A percentile compares a stretch with the other conserved stretches of the same genome.
Conservation (phyloP, 2,888 invertebrate genomes). For the Latrodectus elegans region DNA sequence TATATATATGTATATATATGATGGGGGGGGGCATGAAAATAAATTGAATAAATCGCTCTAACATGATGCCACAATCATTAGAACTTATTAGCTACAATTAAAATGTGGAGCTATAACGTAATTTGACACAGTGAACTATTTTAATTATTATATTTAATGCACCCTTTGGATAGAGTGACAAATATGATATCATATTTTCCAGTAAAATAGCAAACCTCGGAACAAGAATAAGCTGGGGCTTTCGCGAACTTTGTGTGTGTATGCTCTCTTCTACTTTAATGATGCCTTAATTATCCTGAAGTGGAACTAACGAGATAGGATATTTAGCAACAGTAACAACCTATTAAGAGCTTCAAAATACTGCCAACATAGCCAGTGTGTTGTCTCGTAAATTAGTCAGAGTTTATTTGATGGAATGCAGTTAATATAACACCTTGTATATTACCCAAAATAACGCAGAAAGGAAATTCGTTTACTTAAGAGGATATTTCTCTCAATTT, state of each 20-base stretch:
- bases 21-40: too few relatives aligned
- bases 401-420: conserved; percentile 42
- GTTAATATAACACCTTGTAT: conserved; percentile 45
- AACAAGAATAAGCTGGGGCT: conserved; percentile 36
- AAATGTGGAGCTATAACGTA: too few relatives aligned
- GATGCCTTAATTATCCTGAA: conserved; percentile 50
- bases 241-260: conserved; percentile 23
- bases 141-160: conserved; percentile 2
- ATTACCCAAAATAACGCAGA: conserved; percentile 28
- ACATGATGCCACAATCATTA: too few relatives aligned
- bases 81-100: too few relatives aligned
- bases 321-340: conserved; percentile 43
- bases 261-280: conserved; percentile 29
- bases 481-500: conserved; percentile 16
- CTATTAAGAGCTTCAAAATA: conserved; percentile 52
- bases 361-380: conserved; percentile 45
- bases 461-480: conserved; percentile 1
- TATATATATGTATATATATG: too few relatives aligned
- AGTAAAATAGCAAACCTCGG: conserved; percentile 13
- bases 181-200: conserved; percentile 6
- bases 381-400: conserved; percentile 44
- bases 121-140: neutral
- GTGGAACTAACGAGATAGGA: conserved; percentile 58
- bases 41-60: too few relatives aligned
- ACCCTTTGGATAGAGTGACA: conserved; percentile 10